Percentiles rank a stretch among this genome's conserved stretches.
Conservation (phyloP, 2,888 invertebrate genomes). For the Clivina fossor region DNA sequence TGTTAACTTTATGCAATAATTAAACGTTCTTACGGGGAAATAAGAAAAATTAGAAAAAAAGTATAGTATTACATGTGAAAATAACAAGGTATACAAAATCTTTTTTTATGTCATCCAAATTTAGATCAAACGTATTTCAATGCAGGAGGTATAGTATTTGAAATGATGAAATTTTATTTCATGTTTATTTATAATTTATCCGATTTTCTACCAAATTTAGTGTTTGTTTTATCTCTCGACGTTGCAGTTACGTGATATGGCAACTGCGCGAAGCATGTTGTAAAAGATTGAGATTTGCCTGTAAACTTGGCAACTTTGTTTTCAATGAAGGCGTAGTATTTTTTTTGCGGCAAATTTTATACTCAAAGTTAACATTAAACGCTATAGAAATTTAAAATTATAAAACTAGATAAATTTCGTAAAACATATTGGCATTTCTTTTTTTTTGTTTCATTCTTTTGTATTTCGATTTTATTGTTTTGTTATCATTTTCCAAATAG, state of each 20-base stretch:
- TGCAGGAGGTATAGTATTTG: conserved; percentile 47
- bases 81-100: conserved; percentile 27
- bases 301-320: conserved; percentile 43
- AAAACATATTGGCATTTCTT: too few species aligned
- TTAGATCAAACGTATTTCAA: conserved; percentile 47
- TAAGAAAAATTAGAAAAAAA: not conserved
- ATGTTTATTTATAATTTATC: conserved; percentile 39
- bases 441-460: too few species aligned
- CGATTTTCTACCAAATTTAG: conserved; percentile 50
- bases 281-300: conserved; percentile 45
- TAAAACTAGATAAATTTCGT: too few species aligned
- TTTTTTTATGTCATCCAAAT: conserved; percentile 47
- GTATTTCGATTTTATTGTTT: too few species aligned
- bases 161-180: conserved; percentile 16
- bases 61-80: conserved; percentile 20
- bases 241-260: conserved; percentile 54
- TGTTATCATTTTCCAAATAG: too few species aligned
- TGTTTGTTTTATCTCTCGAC: conserved; percentile 52
- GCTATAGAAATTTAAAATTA: conserved; percentile 6
- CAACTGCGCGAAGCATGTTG: conserved; percentile 53
- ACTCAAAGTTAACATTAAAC: conserved; percentile 11
- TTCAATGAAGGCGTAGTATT: conserved; percentile 31
- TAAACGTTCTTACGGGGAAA: not conserved
- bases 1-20: conserved; percentile 4
- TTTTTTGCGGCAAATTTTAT: conserved; percentile 26